Evolutionary conservation across 2,888 invertebrate species (phyloP).

Genomic region (Microctonus brassicae): DNA sequence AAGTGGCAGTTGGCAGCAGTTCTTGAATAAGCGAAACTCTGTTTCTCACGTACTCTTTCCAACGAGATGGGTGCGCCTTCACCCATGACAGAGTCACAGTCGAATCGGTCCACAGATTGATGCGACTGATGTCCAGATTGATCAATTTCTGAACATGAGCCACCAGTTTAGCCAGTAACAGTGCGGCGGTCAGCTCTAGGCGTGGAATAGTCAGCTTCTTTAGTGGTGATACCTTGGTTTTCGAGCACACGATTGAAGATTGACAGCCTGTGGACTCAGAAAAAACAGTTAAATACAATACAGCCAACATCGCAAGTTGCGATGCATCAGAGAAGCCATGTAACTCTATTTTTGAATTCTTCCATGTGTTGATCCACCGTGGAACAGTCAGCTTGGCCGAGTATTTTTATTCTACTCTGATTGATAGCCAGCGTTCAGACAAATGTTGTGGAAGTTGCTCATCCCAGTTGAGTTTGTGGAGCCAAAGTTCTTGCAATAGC

Average conservation of each 20-base stretch:
- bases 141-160: slow-evolving; percentile 6
- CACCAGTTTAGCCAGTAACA: slow-evolving; percentile 28
- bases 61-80: slow-evolving; percentile 43
- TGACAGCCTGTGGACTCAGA: slow-evolving; percentile 1
- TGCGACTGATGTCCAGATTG: not conserved
- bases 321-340: too few species aligned
- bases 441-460: too few species aligned
- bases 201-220: slow-evolving; percentile 39
- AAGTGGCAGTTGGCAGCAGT: slow-evolving; percentile 36
- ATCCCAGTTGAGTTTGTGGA: too few species aligned
- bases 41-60: slow-evolving; percentile 52
- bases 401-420: too few species aligned
- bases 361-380: too few species aligned
- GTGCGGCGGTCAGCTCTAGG: slow-evolving; percentile 40
- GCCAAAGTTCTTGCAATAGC: too few species aligned
- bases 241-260: slow-evolving; percentile 1
- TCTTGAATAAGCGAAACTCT: slow-evolving; percentile 47
- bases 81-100: slow-evolving; percentile 48
- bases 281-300: slow-evolving; percentile 4
- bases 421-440: too few species aligned
- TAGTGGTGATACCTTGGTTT: slow-evolving; percentile 37
- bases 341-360: too few species aligned
- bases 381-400: too few species aligned
- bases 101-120: too few species aligned
- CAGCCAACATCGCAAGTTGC: slow-evolving; percentile 5